Base-by-base conservation (phyloP, 2,888 invertebrate species). In the Germaria angustata region DNA sequence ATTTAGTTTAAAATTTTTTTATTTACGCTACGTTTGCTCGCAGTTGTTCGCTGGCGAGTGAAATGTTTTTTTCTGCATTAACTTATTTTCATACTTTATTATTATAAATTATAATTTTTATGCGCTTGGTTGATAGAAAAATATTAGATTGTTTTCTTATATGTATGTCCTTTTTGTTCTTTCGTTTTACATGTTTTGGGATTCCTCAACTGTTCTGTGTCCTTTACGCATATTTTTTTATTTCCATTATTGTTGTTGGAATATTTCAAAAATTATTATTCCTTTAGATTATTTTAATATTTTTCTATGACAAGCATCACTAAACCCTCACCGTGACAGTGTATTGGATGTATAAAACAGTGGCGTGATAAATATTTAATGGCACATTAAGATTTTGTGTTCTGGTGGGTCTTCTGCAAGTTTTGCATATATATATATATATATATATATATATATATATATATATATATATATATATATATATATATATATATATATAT, bases 361-460 rank as follows among this genome's bases (percentile, higher is more conserved):
- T 73, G 81, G 81, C 81, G 78, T 81, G 81, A 81, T 81, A 81
- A 81, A 78, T 81, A 65, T 78, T 81, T 78, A 78, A 81, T 81
- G 73, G 68, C 77, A 72, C 77, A 81, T 81, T 81, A 72, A 59
- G 39, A 61, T 53, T 61, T 51, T 57, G 46, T 53, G 59, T 53
- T 32, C 28, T 39, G 59, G 71, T 65, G 49, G 34, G 59, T 73
- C 59, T 55, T 55, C 24, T 46, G 36, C n/a, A 51, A n/a, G 5
- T 32, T 15, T 32, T 28, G 6, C 2, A 24, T 15, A 8, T 2
- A 41, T 28, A 6, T 28, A 28, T 3, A 28, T 6, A 6, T 28
- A 28, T 6, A 28, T 5, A 28, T 6, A 6, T 28, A 28, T 6
- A 28, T 28, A 28, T 6, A 28, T 6, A 28, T 28, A 28, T 6